Base-by-base conservation (phyloP, 2,888 invertebrate genomes). In the Mamestra brassicae region DNA sequence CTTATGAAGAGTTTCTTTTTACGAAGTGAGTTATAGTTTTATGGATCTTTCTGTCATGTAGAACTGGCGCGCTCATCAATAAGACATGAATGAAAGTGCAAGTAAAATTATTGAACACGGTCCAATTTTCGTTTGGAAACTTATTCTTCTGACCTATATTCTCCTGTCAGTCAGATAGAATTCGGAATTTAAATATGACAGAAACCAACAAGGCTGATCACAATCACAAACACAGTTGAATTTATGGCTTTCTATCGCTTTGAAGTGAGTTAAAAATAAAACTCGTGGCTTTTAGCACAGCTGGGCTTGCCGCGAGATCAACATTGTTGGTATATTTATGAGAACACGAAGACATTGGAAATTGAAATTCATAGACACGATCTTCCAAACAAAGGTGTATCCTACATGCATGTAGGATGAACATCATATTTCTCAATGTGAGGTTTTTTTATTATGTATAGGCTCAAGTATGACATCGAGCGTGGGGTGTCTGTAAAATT, bases 251-350 rank as follows among this genome's bases (percentile, higher is more conserved):
- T 89, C 72, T 55, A 70, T 70, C 85, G 80, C 87, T 88, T 86
- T 88, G 85, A 89, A 90, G 89, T 88, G 78, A 78, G 80, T 87
- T 90, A 88, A 89, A 92, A 92, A 92, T 93, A 92, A 85, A 87
- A 81, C 73, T 66, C 52, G 69, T 74, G 80, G 77, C 75, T 81
- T 83, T 76, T 73, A 67, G 66, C 62, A 72, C 72, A 81, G 72
- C 85, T 85, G 78, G 74, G 79, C 79, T 82, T 74, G 63, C 15
- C 34, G 67, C 17, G 76, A 55, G 73, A 52, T 26, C 36, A 57
- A 42, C 2, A 78, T 65, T 78, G 74, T 82, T 76, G 52, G 68
- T 65, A 26, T 63, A 17, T 47, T 47, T 54, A 17, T 50, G n/a
- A 52, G 45, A 55, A 13, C 61, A 34, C 4, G 17, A 76, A 13